Evolutionary conservation across 2,888 invertebrate genomes (phyloP), one percentile per base, ranked within the genome.

Genomic region (Augiades crinisus): DNA sequence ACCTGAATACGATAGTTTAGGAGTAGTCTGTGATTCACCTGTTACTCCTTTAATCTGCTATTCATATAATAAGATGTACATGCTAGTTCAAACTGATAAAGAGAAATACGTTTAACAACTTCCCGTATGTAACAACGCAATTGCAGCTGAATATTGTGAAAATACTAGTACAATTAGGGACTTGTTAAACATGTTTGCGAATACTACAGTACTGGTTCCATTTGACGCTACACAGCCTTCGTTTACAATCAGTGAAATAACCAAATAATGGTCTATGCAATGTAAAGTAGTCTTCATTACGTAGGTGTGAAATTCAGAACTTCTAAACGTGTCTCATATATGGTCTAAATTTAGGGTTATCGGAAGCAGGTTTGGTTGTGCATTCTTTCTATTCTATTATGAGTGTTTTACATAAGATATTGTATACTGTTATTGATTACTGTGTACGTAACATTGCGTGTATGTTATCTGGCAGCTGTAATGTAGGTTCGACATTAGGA

Each of bases 391-490:
- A 41, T 30, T n/a, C n/a, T 50, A 49, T 27, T 54, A 37, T 46
- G 53, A 36, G 17, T 47, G 49, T 54, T 49, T 41, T 49, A 49
- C 33, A 33, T 49, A 41, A 16, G 5, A 27, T 47, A 37, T 47
- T 47, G 37, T 47, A 49, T 49, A 40, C 38, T 49, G 33, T 49
- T 40, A 31, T 21, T n/a, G 59, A 54, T 65, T 61, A 61, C 49
- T 54, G 52, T 49, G n/a, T 2, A 50, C 59, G 58, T 67, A 59
- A 60, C 65, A 63, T 77, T 78, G 78, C 78, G 81, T 75, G 81
- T 75, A 69, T 72, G 77, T 67, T 47, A 53, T 55, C 65, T 64
- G 85, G 85, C 84, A 84, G 82, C 85, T 84, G 77, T 78, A 73
- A 75, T 64, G 60, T 80, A 81, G 74, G 59, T 73, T 63, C 64